These are phyloP conservation scores for Phaethornis superciliosus DNA, from an alignment of 2,113 vertebrate species.

Conservation along the genomic window DNA sequence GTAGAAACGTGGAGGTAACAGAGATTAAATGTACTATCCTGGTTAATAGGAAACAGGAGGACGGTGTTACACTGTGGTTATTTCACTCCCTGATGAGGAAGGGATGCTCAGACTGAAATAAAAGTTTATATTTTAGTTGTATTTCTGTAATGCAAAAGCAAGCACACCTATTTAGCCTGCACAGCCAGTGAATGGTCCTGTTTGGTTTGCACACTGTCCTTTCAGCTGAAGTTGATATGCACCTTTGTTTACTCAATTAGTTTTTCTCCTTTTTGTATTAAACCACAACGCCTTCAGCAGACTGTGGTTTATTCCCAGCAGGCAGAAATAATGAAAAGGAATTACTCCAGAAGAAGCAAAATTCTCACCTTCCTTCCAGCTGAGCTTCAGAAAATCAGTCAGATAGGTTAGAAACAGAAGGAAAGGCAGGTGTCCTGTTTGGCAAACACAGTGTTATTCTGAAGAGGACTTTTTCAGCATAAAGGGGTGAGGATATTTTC, in stretches of 20 bases:
- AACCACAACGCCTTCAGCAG: background rate
- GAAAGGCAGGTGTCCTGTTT: background rate
- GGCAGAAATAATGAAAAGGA: background rate
- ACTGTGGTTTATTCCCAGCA: background rate
- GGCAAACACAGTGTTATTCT: background rate
- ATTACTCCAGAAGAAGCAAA: background rate
- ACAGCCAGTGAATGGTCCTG: background rate
- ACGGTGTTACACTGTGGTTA: background rate
- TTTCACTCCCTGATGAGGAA: background rate
- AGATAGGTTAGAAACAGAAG: background rate
- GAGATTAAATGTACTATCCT: background rate
- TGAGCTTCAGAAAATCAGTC: background rate
- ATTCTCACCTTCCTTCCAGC: background rate
- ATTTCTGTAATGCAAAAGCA: background rate
- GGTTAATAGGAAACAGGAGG: constrained; percentile 4
- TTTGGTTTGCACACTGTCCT: background rate
- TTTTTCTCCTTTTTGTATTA: background rate
- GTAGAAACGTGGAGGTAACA: background rate
- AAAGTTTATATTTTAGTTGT: background rate
- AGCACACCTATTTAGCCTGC: background rate
- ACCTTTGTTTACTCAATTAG: background rate
- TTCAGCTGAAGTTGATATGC: background rate
- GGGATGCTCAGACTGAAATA: background rate
- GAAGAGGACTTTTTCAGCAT: background rate
- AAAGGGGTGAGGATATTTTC: background rate